phyloP scores from a whole-genome alignment of 2,113 vertebrate genomes.

The Cacatua alba region DNA sequence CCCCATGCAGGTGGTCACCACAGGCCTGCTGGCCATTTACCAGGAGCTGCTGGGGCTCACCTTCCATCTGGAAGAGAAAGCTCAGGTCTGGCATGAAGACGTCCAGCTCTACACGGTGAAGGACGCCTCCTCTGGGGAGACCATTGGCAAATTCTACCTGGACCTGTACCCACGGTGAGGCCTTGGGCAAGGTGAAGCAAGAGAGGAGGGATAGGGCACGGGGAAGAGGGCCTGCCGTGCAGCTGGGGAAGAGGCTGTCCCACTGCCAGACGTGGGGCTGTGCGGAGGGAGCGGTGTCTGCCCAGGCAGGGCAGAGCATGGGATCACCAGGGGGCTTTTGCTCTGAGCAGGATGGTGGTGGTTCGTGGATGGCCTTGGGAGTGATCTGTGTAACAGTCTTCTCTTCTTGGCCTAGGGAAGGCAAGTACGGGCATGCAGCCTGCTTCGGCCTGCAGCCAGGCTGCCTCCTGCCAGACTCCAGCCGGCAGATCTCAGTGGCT shows the following conservation, averaged over 20 bases:
- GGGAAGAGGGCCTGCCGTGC: fast-evolving
- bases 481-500: conserved; percentile 87
- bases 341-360: fast-evolving
- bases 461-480: conserved; percentile 82
- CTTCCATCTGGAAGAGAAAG: conserved; percentile 83
- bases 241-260: neutral
- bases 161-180: conserved; percentile 92
- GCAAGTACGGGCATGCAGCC: conserved; percentile 94
- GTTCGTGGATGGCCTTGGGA: fast-evolving
- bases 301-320: neutral
- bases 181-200: fast-evolving
- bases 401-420: conserved; percentile 79
- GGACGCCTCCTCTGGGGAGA: conserved; percentile 75
- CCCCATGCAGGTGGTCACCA: conserved; percentile 95
- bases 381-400: neutral
- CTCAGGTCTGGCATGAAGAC: conserved; percentile 89
- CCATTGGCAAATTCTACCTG: conserved; percentile 94
- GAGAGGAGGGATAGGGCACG: neutral
- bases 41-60: conserved; percentile 92
- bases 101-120: conserved; percentile 88
- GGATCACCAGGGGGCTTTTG: neutral
- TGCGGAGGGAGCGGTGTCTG: fast-evolving
- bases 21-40: conserved; percentile 91
- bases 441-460: conserved; percentile 97
- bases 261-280: fast-evolving